Evolutionary conservation across 2,888 invertebrate species (phyloP).

Genomic region (Pammene fasciana): DNA sequence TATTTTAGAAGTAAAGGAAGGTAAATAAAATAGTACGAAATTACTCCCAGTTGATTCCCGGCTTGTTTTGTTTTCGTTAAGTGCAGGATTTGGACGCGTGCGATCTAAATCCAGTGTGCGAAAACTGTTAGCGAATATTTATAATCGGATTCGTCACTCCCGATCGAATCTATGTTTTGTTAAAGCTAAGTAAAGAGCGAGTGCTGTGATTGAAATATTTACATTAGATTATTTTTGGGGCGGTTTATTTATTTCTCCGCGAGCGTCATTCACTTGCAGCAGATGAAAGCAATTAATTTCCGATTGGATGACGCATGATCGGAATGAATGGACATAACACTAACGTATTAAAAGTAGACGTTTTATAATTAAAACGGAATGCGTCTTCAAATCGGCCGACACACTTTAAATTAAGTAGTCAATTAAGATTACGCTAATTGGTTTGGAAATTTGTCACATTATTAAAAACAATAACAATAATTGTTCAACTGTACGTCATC

Average conservation of each 20-base stretch:
- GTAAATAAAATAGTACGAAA: constrained; percentile 78
- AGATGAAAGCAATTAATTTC: constrained; percentile 76
- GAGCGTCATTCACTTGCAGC: constrained; percentile 71
- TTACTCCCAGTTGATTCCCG: constrained; percentile 62
- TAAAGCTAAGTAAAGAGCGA: constrained; percentile 71
- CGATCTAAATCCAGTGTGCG: constrained; percentile 64
- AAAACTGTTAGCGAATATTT: constrained; percentile 68
- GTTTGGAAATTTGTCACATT: constrained; percentile 4
- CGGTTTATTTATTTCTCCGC: constrained; percentile 69
- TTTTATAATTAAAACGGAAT: constrained; percentile 26
- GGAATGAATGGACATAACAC: constrained; percentile 56
- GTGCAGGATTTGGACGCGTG: constrained; percentile 57
- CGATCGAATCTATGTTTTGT: constrained; percentile 69
- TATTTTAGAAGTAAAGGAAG: constrained; percentile 75
- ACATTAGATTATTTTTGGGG: constrained; percentile 72
- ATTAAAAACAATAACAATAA: constrained; percentile 14
- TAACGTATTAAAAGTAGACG: constrained; percentile 21
- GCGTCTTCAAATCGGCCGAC: constrained; percentile 26
- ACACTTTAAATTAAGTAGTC: constrained; percentile 28
- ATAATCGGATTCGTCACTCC: constrained; percentile 75
- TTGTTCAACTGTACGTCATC: constrained; percentile 4
- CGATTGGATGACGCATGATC: constrained; percentile 73
- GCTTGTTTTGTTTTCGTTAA: constrained; percentile 67
- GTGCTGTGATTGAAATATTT: constrained; percentile 70
- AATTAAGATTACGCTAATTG: constrained; percentile 29